Conservation (phyloP, 2,113 vertebrate genomes). For the Lagopus muta region DNA sequence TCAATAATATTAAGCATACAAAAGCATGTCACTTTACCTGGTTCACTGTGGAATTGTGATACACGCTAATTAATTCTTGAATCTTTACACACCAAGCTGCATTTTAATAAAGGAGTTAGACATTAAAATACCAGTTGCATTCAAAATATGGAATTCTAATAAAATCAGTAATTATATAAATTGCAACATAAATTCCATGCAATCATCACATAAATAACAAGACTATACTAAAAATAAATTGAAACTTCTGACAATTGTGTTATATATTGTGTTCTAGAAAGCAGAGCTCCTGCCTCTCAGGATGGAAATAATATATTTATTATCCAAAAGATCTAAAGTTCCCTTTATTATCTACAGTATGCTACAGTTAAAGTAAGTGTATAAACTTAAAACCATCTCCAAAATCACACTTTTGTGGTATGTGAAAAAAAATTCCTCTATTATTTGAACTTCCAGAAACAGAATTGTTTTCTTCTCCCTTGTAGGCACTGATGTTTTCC, state of each 20-base stretch:
- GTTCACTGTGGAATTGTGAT: neutral
- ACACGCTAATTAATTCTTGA: constrained; percentile 22
- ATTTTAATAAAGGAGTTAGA: constrained; percentile 22
- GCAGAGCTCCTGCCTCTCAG: neutral
- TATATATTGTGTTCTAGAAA: neutral
- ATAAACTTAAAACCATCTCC: neutral
- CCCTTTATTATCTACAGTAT: neutral
- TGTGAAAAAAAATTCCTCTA: neutral
- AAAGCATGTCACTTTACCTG: constrained; percentile 3
- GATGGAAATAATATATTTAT: neutral
- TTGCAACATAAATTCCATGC: neutral
- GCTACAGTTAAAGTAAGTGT: neutral
- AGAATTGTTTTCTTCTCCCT: neutral
- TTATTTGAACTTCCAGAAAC: neutral
- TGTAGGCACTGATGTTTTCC: accelerated
- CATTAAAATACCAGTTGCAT: neutral
- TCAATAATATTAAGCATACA: constrained; percentile 36
- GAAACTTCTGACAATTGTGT: neutral
- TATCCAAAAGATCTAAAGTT: neutral
- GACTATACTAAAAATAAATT: neutral
- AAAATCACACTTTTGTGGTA: neutral
- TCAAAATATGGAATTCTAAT: neutral
- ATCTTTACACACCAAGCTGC: neutral
- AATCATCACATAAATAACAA: neutral
- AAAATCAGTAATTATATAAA: neutral